Conservation (phyloP, 1,140 invertebrate genomes). For the Drosophila asahinai region DNA sequence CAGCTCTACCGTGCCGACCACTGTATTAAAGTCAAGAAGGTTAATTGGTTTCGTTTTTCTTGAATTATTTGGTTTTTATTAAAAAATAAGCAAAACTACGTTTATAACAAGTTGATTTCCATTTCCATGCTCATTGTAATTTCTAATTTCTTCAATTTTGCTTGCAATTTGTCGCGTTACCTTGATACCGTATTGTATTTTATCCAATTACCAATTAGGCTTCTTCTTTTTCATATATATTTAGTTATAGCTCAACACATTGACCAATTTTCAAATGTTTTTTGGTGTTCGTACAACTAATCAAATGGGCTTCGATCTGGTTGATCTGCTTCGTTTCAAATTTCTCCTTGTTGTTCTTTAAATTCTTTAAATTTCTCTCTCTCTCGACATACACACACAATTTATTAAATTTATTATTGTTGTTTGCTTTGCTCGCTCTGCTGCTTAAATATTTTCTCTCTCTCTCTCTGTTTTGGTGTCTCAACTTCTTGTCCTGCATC, state of each 20-base stretch:
- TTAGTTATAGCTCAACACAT: conserved; percentile 45
- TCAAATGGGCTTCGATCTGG: conserved; percentile 64
- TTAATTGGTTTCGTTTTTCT: conserved; percentile 46
- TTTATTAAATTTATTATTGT: conserved; percentile 82
- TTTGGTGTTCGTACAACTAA: conserved; percentile 68
- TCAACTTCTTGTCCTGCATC: conserved; percentile 27
- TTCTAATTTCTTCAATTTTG: conserved; percentile 61
- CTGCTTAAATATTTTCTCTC: conserved; percentile 67
- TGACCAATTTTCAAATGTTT: conserved; percentile 65
- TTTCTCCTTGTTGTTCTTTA: conserved; percentile 59
- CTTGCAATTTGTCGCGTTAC: conserved; percentile 56
- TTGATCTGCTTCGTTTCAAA: conserved; percentile 50
- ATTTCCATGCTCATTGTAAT: conserved; percentile 69
- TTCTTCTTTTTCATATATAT: conserved; percentile 19
- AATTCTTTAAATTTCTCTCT: conserved; percentile 77
- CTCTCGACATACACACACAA: conserved; percentile 63
- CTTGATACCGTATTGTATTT: conserved; percentile 22
- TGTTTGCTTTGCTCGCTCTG: conserved; percentile 75
- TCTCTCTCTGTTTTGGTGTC: conserved; percentile 34
- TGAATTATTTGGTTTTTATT: conserved; percentile 84
- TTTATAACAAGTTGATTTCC: conserved; percentile 85
- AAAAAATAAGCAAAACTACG: conserved; percentile 85
- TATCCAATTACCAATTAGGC: conserved; percentile 33
- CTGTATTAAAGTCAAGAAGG: too few species aligned
- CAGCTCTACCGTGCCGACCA: too few species aligned